phyloP scores from a whole-genome alignment of 2,797 vertebrate genomes.

The Siniperca undulata region DNA sequence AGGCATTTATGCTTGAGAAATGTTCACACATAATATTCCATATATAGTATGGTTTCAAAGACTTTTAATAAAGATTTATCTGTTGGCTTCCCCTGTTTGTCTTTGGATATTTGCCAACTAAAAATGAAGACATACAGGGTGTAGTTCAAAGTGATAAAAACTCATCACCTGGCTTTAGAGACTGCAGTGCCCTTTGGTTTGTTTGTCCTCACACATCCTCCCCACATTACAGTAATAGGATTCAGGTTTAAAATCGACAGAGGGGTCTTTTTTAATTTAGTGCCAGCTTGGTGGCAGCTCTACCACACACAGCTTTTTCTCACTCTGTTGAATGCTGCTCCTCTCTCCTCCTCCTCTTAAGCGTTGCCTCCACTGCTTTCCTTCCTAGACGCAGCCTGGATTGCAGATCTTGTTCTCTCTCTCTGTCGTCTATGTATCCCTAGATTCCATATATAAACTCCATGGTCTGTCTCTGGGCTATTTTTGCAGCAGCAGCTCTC shows the following conservation, averaged over 20 bases:
- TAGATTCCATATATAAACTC: conserved; percentile 48
- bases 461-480: conserved; percentile 31
- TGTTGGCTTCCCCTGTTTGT: background rate
- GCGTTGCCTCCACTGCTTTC: background rate
- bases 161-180: background rate
- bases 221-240: background rate
- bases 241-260: conserved; percentile 8
- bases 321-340: conserved; percentile 7
- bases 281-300: conserved; percentile 28
- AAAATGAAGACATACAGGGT: background rate
- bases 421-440: conserved; percentile 17
- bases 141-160: background rate
- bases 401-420: conserved; percentile 8
- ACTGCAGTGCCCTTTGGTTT: background rate
- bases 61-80: background rate
- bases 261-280: conserved; percentile 20
- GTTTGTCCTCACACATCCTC: background rate
- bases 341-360: conserved; percentile 3
- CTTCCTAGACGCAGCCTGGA: conserved; percentile 24
- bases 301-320: conserved; percentile 20
- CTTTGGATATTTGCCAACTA: background rate
- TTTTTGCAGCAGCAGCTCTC: conserved; percentile 50
- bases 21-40: background rate
- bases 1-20: background rate
- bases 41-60: background rate